These are phyloP conservation scores for Centropus unirufus DNA, from an alignment of 2,113 vertebrate species.

Conservation along the genomic window DNA sequence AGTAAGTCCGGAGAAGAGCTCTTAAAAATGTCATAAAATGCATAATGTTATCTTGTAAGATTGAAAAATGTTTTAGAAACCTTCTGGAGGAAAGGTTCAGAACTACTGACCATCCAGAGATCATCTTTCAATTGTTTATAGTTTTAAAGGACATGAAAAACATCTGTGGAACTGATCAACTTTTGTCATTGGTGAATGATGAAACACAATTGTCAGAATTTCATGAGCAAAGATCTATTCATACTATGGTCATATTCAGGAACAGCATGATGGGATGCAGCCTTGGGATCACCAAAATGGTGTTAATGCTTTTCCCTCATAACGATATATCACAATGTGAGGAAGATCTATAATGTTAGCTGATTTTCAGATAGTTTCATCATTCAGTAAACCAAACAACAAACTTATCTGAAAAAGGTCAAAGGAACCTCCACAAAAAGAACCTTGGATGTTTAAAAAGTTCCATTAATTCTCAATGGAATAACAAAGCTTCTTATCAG, in stretches of 20 bases:
- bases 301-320: not conserved
- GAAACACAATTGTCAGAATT: not conserved
- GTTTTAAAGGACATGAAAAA: not conserved
- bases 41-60: not conserved
- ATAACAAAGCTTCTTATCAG: not conserved
- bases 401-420: not conserved
- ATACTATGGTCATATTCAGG: not conserved
- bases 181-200: not conserved
- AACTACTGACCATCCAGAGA: not conserved
- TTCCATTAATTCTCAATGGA: not conserved
- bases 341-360: not conserved
- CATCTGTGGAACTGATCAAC: not conserved
- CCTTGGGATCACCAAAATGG: not conserved
- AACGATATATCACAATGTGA: not conserved
- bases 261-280: not conserved
- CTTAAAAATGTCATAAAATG: not conserved
- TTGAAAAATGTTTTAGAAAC: not conserved
- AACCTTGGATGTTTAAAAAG: not conserved
- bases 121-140: not conserved
- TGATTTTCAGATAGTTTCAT: not conserved
- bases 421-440: not conserved
- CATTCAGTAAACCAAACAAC: not conserved
- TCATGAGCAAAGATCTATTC: not conserved
- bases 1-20: not conserved
- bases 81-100: not conserved